Evolutionary conservation across 1,140 invertebrate genomes (phyloP).

Genomic region (Zaprionus lachaisei): DNA sequence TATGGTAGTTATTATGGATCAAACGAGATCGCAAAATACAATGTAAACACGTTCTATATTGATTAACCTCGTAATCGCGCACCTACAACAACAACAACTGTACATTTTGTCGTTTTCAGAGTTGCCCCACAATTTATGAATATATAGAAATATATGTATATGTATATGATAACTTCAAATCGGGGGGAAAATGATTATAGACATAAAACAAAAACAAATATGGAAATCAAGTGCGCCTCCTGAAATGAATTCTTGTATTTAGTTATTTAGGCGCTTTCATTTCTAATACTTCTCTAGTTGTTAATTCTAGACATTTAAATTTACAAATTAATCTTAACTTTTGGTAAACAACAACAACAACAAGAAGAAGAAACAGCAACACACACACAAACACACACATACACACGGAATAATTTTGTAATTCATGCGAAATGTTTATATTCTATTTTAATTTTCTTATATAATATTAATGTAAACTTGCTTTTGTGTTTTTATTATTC

Average conservation of each 20-base stretch:
- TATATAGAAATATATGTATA: conserved; percentile 21
- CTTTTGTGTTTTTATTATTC: conserved; percentile 10
- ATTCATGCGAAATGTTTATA: conserved; percentile 53
- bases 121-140: conserved; percentile 21
- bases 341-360: conserved; percentile 36
- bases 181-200: background rate
- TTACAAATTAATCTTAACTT: conserved; percentile 30
- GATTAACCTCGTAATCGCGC: conserved; percentile 36
- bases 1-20: conserved; percentile 39
- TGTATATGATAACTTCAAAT: conserved; percentile 15
- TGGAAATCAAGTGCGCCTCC: conserved; percentile 7
- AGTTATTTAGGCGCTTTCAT: conserved; percentile 70
- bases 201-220: conserved; percentile 8
- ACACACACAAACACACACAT: conserved; percentile 16
- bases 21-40: conserved; percentile 26
- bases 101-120: conserved; percentile 43
- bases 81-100: conserved; percentile 39
- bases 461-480: conserved; percentile 9
- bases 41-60: conserved; percentile 24
- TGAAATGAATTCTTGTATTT: conserved; percentile 62
- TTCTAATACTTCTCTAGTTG: conserved; percentile 56
- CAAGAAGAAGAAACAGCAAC: conserved; percentile 23
- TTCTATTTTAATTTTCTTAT: conserved; percentile 41
- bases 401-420: conserved; percentile 15
- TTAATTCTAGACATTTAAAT: conserved; percentile 61